Percentiles rank a stretch among this genome's conserved stretches.
Evolutionary conservation across 2,888 invertebrate species (phyloP).

Genomic region (Sminthurides aquaticus): DNA sequence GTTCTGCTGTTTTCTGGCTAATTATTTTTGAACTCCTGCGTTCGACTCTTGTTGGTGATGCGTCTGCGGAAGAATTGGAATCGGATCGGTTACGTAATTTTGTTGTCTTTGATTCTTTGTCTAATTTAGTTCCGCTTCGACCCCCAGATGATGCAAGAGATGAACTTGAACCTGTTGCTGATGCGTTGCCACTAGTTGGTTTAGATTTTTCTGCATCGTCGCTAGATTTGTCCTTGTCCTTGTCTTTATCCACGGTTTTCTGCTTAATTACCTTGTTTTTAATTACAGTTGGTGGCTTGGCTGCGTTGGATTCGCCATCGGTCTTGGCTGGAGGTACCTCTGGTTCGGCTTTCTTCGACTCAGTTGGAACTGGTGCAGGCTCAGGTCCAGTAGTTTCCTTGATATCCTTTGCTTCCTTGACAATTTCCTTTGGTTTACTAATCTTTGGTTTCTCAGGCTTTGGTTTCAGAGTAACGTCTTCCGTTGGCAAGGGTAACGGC

Average conservation of each 20-base stretch:
- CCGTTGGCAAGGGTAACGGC: not conserved
- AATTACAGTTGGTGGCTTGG: constrained; percentile 2
- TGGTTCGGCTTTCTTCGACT: constrained; percentile 16
- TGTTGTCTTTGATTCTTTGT: constrained; percentile 21
- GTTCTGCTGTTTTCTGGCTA: constrained; percentile 42
- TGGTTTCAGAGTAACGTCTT: not conserved
- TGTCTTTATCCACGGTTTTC: constrained; percentile 1
- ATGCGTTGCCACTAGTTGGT: constrained; percentile 7
- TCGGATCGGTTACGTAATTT: constrained; percentile 27
- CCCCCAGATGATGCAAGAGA: constrained; percentile 19
- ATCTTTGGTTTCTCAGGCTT: not conserved
- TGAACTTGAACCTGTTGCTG: constrained; percentile 14
- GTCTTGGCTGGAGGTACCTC: not conserved
- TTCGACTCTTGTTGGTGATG: constrained; percentile 39
- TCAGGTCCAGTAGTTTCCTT: constrained; percentile 36
- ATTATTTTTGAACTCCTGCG: constrained; percentile 41
- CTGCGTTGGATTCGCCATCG: constrained; percentile 11
- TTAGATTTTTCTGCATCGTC: constrained; percentile 13
- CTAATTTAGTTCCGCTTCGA: constrained; percentile 15
- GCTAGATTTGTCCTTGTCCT: not conserved
- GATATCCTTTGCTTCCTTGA: constrained; percentile 30
- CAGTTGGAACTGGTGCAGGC: constrained; percentile 7
- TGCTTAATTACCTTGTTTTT: constrained; percentile 16
- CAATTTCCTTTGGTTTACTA: constrained; percentile 7
- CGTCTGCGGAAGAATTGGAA: constrained; percentile 27